These are phyloP conservation scores for Condylura cristata DNA, from an alignment of 2,113 vertebrate genomes.

Conservation along the genomic window DNA sequence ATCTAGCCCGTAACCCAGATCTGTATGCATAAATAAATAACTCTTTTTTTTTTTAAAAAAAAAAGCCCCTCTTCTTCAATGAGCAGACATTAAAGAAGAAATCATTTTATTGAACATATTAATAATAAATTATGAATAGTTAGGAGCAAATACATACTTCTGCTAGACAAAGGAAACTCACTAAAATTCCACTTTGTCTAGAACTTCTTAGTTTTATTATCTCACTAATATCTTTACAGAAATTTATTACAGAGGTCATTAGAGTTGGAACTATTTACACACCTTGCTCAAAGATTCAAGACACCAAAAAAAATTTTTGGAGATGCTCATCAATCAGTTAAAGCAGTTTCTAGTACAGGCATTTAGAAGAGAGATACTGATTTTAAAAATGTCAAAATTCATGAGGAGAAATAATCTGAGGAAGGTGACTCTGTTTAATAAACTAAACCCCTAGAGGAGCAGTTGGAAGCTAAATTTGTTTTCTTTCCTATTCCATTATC, in stretches of 20 bases:
- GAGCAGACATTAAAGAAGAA: not conserved
- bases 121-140: not conserved
- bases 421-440: not conserved
- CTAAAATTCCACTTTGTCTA: not conserved
- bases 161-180: not conserved
- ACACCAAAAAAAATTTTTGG: not conserved
- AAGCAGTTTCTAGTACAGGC: not conserved
- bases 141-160: not conserved
- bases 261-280: not conserved
- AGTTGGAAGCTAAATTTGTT: not conserved
- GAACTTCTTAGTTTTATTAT: not conserved
- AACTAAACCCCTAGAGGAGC: not conserved
- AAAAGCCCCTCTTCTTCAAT: not conserved
- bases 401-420: not conserved
- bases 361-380: not conserved
- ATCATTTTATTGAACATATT: not conserved
- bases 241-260: not conserved
- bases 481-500: not conserved
- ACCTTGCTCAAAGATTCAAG: not conserved
- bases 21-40: too few species aligned
- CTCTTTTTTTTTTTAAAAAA: too few species aligned
- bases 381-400: not conserved
- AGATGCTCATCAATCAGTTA: not conserved
- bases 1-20: too few species aligned
- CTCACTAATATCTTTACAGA: not conserved